phyloP scores from a whole-genome alignment of 2,797 vertebrate genomes.

The Acanthurus lineatus region DNA sequence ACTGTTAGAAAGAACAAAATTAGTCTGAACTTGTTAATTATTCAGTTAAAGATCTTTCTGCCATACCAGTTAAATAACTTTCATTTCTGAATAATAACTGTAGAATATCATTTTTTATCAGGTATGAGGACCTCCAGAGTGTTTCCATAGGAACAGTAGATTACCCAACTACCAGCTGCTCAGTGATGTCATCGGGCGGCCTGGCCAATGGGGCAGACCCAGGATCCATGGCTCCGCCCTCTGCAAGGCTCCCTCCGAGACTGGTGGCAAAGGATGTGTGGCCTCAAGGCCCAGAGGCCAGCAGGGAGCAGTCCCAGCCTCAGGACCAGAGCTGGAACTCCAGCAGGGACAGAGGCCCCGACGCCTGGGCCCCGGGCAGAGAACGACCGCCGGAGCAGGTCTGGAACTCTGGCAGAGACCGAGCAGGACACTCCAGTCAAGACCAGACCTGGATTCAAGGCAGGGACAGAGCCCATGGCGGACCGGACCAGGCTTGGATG shows the following conservation, averaged over 20 bases:
- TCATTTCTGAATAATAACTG: neutral
- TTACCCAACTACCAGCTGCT: constrained; percentile 73
- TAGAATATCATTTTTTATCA: constrained; percentile 28
- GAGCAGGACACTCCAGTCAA: constrained; percentile 52
- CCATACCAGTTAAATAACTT: neutral
- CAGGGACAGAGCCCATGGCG: constrained; percentile 49
- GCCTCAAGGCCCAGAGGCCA: constrained; percentile 55
- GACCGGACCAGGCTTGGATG: constrained; percentile 62
- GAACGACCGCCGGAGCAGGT: neutral
- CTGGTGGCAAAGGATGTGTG: constrained; percentile 57
- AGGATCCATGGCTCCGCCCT: constrained; percentile 51
- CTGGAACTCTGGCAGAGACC: constrained; percentile 36
- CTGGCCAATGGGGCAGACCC: constrained; percentile 75
- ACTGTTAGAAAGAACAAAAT: no score
- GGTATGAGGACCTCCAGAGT: constrained; percentile 82
- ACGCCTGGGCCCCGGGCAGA: constrained; percentile 56
- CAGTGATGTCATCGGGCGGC: constrained; percentile 67
- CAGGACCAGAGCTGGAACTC: constrained; percentile 68
- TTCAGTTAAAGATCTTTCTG: neutral
- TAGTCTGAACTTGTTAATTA: neutral
- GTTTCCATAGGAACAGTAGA: constrained; percentile 74
- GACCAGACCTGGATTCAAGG: constrained; percentile 67
- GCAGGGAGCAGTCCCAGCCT: constrained; percentile 52
- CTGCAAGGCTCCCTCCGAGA: constrained; percentile 65
- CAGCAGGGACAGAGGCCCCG: constrained; percentile 48